Base-by-base conservation (phyloP, 2,797 vertebrate genomes). In the Myripristis murdjan region DNA sequence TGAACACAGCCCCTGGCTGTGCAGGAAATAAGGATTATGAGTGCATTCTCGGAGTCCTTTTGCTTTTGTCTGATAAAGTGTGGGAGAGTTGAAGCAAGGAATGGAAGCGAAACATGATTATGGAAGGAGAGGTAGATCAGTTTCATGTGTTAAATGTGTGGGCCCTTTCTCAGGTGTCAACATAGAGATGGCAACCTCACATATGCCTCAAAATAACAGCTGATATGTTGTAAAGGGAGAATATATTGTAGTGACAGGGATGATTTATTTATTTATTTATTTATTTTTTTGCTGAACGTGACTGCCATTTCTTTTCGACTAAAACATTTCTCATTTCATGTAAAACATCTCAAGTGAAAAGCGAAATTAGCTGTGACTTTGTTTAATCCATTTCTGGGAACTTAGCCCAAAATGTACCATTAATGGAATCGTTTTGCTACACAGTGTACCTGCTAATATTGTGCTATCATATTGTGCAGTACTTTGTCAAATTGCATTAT, bases 361-460 rank as follows among this genome's bases (percentile, higher is more conserved):
- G 73, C 63, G 57, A 79, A 85, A 89, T 91, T 83, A 84, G 85
- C 85, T 74, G 77, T 76, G 81, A 75, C 58, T 24, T 1, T 4
- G 55, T 76, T 82, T 88, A 85, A 87, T 91, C 83, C 85, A 84
- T 79, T 85, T 79, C 75, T 60, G 89, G 89, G 88, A 89, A 65
- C 75, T 20, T 6, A 60, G 53, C 43, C 75, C 78, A 79, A 79
- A 79, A 89, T 84, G 80, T 62, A 58, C 33, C 67, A 12, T 81
- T 89, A 91, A 89, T 85, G 79, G 79, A 87, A 55, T 66, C 22
- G 70, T 82, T 83, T 80, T 78, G 58, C 73, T 49, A 67, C 70
- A 55, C 63, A 77, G 81, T 67, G 69, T 86, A 89, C 81, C 85
- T 90, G 85, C 65, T 83, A 82, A 85, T 87, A 79, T 60, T 43